Evolutionary conservation across 2,888 invertebrate genomes (phyloP).

Genomic region (Temnothorax unifasciatus): DNA sequence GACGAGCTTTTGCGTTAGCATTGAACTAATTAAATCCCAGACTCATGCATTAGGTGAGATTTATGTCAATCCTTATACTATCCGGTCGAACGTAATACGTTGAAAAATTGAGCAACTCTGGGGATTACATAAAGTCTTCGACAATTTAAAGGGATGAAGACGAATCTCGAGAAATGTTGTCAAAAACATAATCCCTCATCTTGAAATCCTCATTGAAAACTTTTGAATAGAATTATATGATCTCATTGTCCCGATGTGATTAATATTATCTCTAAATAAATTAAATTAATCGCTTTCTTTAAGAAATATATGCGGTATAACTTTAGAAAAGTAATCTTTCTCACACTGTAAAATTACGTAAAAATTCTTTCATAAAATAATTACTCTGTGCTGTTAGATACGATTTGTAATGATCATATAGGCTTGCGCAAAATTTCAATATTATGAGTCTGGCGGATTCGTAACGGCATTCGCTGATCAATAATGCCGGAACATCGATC

Average conservation of each 20-base stretch:
- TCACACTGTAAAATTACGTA: not conserved
- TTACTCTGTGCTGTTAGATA: not conserved
- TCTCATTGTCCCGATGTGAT: not conserved
- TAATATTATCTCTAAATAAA: not conserved
- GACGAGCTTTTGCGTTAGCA: not conserved
- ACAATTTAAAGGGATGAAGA: constrained; percentile 2
- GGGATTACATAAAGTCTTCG: not conserved
- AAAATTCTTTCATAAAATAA: not conserved
- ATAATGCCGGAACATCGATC: constrained; percentile 29
- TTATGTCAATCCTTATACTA: constrained; percentile 19
- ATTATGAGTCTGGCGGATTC: not conserved
- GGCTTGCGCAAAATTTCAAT: not conserved
- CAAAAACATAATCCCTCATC: constrained; percentile 3
- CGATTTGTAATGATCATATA: constrained; percentile 11
- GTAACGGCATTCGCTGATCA: not conserved
- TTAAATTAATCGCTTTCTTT: not conserved
- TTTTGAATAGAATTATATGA: not conserved
- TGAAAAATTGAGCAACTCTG: constrained; percentile 19
- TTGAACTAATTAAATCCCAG: not conserved
- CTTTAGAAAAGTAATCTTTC: not conserved
- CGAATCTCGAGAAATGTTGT: not conserved
- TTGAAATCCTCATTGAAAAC: not conserved
- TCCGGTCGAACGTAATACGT: constrained; percentile 9
- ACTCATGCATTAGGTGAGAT: not conserved
- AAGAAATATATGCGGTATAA: not conserved